Percentiles rank a stretch among this genome's conserved stretches.
These are phyloP conservation scores for Discoglossus pictus DNA, from an alignment of 2,797 vertebrate genomes.

Conservation along the genomic window DNA sequence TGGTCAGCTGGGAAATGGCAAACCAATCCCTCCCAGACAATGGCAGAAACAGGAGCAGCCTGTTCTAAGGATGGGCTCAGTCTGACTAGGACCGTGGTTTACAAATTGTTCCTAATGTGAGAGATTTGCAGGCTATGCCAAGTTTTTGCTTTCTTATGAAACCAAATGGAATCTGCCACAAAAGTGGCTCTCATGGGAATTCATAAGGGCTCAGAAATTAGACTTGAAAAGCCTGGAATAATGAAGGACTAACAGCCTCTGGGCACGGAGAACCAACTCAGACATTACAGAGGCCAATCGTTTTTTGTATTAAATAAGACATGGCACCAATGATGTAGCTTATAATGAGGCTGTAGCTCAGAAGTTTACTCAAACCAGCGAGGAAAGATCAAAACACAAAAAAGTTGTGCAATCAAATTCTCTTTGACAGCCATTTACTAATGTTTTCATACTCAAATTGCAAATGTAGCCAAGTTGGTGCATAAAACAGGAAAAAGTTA, in stretches of 20 bases:
- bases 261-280: constrained; percentile 58
- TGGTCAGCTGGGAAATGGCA: constrained; percentile 76
- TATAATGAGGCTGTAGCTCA: not conserved
- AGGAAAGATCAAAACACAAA: too few species aligned
- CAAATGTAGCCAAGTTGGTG: too few species aligned
- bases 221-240: constrained; percentile 60
- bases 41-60: constrained; percentile 70
- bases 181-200: constrained; percentile 65
- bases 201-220: constrained; percentile 64
- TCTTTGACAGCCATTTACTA: too few species aligned
- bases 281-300: not conserved
- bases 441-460: too few species aligned
- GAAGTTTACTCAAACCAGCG: not conserved
- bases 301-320: constrained; percentile 26
- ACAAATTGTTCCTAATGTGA: constrained; percentile 70
- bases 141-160: constrained; percentile 66
- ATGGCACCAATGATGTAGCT: not conserved
- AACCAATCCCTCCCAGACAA: constrained; percentile 66
- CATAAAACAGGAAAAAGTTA: too few species aligned
- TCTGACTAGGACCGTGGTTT: constrained; percentile 65
- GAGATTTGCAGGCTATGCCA: constrained; percentile 69
- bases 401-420: too few species aligned
- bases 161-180: constrained; percentile 72
- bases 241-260: constrained; percentile 56
- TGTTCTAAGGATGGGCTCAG: constrained; percentile 63